phyloP scores from a whole-genome alignment of 1,140 invertebrate genomes.

The Procambarus virginalis region DNA sequence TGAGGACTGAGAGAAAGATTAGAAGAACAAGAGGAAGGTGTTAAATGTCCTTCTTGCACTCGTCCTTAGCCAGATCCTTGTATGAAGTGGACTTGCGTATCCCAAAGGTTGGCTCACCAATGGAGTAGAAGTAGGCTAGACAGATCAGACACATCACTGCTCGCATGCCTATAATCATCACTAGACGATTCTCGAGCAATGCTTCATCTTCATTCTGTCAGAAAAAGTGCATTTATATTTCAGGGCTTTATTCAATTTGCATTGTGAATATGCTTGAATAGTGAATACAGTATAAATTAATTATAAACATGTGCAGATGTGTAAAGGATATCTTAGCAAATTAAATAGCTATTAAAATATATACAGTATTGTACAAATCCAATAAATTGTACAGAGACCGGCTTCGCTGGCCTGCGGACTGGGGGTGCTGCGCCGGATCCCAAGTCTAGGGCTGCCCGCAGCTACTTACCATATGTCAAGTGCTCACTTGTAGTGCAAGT shows the following conservation, averaged over 20 bases:
- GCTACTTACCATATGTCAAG: too few species aligned
- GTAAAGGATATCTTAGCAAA: too few species aligned
- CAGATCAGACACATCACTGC: conserved; percentile 55
- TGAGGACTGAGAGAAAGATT: not conserved
- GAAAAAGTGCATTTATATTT: not conserved
- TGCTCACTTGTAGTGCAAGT: too few species aligned
- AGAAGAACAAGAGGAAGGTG: conserved; percentile 15
- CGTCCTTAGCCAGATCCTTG: conserved; percentile 59
- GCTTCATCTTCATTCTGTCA: conserved; percentile 10
- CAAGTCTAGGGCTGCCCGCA: too few species aligned
- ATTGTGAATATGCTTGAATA: not conserved
- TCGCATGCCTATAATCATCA: conserved; percentile 9
- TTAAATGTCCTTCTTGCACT: conserved; percentile 59
- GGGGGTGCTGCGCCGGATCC: too few species aligned
- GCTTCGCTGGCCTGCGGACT: too few species aligned
- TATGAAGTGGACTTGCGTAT: conserved; percentile 62
- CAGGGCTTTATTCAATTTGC: not conserved
- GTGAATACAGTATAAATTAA: not conserved
- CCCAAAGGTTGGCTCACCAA: conserved; percentile 62
- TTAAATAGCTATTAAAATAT: too few species aligned
- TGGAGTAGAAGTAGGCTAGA: conserved; percentile 62
- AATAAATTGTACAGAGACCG: too few species aligned
- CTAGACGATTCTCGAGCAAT: conserved; percentile 25
- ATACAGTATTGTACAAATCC: too few species aligned
- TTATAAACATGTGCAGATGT: not conserved